These are phyloP conservation scores for Progne subis DNA, from an alignment of 2,113 vertebrate genomes.

Conservation along the genomic window DNA sequence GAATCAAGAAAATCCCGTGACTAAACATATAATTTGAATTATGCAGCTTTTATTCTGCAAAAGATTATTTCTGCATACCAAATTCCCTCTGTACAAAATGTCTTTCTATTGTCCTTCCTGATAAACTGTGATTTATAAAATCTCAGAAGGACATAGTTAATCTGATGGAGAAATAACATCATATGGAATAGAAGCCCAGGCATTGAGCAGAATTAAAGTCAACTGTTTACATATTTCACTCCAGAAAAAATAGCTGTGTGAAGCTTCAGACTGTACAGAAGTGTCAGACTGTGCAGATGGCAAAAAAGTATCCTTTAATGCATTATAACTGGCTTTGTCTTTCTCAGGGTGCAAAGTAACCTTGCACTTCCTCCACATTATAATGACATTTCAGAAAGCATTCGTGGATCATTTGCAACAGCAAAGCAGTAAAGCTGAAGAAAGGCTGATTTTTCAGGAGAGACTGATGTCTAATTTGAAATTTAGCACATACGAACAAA, in stretches of 20 bases:
- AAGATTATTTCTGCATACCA: constrained; percentile 8
- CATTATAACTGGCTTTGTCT: neutral
- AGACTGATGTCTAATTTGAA: neutral
- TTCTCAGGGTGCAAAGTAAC: neutral
- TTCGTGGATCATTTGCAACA: neutral
- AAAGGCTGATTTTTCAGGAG: neutral
- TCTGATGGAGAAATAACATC: constrained; percentile 2
- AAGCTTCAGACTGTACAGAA: neutral
- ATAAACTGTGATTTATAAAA: neutral
- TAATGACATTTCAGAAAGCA: neutral
- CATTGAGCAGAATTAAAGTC: neutral
- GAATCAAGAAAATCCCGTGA: constrained; percentile 5
- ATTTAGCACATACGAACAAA: neutral
- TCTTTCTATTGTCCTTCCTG: constrained; percentile 15
- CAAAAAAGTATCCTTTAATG: neutral
- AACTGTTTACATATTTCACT: neutral
- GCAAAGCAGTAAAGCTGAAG: neutral
- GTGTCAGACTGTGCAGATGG: neutral
- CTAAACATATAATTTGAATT: constrained; percentile 42
- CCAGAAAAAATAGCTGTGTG: neutral
- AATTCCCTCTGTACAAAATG: neutral
- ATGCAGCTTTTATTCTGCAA: neutral
- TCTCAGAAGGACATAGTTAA: neutral
- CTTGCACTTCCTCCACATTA: neutral
- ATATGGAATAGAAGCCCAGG: neutral